Evolutionary conservation across 2,797 vertebrate genomes (phyloP).

Genomic region (Bucorvus abyssinicus): DNA sequence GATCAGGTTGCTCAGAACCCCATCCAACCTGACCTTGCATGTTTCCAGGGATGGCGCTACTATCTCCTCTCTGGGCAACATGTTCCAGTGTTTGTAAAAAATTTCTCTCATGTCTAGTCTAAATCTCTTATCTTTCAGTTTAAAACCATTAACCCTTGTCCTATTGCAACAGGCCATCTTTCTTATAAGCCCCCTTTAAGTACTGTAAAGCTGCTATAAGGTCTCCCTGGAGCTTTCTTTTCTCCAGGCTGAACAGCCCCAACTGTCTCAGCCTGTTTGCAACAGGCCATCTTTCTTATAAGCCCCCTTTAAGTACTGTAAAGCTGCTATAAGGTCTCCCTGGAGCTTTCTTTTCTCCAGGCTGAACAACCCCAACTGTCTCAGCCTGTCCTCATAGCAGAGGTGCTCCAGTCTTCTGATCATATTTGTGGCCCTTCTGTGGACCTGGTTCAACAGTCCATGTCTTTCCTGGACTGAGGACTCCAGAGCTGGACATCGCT

Average conservation of each 20-base stretch:
- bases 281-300: too few species aligned
- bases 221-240: too few species aligned
- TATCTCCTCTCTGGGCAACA: neutral
- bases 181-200: too few species aligned
- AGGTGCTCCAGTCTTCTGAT: neutral
- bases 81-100: neutral
- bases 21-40: fast-evolving
- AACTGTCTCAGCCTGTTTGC: neutral
- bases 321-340: too few species aligned
- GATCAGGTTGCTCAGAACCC: neutral
- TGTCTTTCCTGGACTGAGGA: neutral
- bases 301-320: too few species aligned
- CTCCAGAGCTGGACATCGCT: neutral
- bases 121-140: neutral
- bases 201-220: too few species aligned
- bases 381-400: neutral
- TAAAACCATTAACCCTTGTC: too few species aligned
- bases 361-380: too few species aligned
- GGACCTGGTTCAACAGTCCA: neutral
- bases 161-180: too few species aligned
- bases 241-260: too few species aligned
- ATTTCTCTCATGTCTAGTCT: neutral
- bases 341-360: too few species aligned
- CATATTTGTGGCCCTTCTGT: neutral
- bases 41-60: neutral